Evolutionary conservation across 2,113 vertebrate species (phyloP), one percentile per base, ranked within the genome.

Genomic region (Ciconia maguari): DNA sequence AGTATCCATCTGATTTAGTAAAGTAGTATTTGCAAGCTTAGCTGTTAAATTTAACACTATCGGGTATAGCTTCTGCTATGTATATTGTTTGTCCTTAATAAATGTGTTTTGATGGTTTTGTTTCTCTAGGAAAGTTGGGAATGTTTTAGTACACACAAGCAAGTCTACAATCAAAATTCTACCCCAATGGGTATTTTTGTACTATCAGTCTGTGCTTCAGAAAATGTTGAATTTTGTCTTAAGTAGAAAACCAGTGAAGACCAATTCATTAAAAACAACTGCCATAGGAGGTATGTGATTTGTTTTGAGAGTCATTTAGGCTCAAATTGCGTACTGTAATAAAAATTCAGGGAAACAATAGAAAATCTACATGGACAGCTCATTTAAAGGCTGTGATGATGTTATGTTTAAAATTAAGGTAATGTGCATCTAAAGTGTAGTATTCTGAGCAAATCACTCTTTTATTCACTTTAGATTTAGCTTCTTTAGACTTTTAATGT

Each of bases 101-200:
- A 95, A 83, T 87, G n/a, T 88, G 17, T 36, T 93, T 95, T 93
- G 83, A 81, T 96, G 77, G 32, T 85, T 95, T 83, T 93, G 19
- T 91, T 79, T 97, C 71, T 94, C 44, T 72, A 66, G 68, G 55
- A 94, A 95, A 78, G 8, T 38, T 72, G n/a, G 7, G 61, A 89
- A 57, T 79, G 49, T 89, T 83, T 96, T 92, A 87, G 58, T 64
- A 44, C 30, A 62, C n/a, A 29, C 64, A 72, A 38, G 41, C n/a
- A 89, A 90, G 12, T 78, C 66, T 90, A 81, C 41, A 69, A 38
- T 85, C 71, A 72, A 44, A 91, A 87, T 87, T 76, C n/a, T 82
- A 57, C 54, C 62, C 46, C 44, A 64, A 6, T 87, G 44, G 68
- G 27, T 84, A 61, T 96, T 91, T 97, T 93, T 26, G 29, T 87